Conservation (phyloP, 2,113 vertebrate species). For the Rhinolophus ferrumequinum region DNA sequence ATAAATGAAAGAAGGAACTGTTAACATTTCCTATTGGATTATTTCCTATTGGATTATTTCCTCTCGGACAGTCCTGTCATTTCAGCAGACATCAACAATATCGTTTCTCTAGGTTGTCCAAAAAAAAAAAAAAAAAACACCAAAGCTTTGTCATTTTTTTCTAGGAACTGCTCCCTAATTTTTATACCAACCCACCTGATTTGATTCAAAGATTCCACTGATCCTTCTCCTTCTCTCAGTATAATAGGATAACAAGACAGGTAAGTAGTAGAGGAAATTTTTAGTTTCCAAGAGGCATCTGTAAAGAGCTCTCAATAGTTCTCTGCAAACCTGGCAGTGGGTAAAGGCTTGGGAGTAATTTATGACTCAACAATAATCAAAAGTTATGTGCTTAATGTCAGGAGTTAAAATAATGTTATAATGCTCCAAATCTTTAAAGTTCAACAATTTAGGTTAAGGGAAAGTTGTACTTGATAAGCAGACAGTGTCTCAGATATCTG, state of each 20-base stretch:
- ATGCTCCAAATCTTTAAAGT: constrained; percentile 20
- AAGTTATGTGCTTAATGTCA: constrained; percentile 44
- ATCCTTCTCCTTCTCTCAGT: background rate
- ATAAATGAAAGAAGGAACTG: too few relatives aligned
- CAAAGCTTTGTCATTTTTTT: background rate
- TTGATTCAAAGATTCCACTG: background rate
- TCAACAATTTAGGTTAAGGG: constrained; percentile 42
- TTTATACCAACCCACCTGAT: background rate
- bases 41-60: background rate
- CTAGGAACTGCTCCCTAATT: background rate
- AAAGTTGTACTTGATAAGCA: constrained; percentile 45
- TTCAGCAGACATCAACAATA: background rate
- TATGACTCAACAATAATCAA: background rate
- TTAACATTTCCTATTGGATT: background rate
- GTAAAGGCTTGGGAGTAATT: background rate
- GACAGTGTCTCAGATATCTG: background rate
- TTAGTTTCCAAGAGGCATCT: background rate
- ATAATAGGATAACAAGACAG: background rate
- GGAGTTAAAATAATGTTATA: constrained; percentile 54
- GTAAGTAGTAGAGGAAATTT: background rate
- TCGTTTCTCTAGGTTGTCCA: background rate
- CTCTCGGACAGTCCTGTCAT: background rate
- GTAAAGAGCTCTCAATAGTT: background rate
- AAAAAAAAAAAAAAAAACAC: background rate
- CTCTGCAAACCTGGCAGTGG: background rate